Evolutionary conservation across 2,888 invertebrate genomes (phyloP).

Genomic region (Drosophila neutralis): DNA sequence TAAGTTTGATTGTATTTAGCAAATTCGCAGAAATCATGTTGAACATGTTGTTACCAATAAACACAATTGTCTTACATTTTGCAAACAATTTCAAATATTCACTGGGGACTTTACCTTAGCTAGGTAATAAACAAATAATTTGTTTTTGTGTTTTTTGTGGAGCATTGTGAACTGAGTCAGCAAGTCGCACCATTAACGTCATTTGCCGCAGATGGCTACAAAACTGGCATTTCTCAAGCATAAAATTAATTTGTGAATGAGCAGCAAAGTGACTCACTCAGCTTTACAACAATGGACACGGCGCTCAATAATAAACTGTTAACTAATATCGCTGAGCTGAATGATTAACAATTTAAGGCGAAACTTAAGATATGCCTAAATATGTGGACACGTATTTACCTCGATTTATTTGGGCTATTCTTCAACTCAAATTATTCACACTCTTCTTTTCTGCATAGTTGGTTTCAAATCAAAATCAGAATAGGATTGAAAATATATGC

Average conservation of each 20-base stretch:
- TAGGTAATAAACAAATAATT: slow-evolving; percentile 13
- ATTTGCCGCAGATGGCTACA: slow-evolving; percentile 27
- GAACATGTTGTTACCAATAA: neutral
- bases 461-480: neutral
- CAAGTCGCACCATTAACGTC: slow-evolving; percentile 15
- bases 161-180: slow-evolving; percentile 26
- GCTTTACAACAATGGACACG: slow-evolving; percentile 16
- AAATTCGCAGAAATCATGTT: neutral
- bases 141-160: slow-evolving; percentile 14
- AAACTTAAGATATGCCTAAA: neutral
- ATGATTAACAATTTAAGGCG: neutral
- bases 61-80: neutral
- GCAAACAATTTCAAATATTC: slow-evolving; percentile 2
- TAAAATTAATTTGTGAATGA: slow-evolving; percentile 45
- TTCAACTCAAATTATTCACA: neutral
- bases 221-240: slow-evolving; percentile 48
- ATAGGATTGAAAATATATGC: neutral
- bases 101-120: slow-evolving; percentile 7
- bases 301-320: slow-evolving; percentile 19
- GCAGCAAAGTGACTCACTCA: slow-evolving; percentile 21
- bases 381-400: neutral
- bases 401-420: neutral
- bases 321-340: slow-evolving; percentile 19
- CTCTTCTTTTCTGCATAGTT: neutral
- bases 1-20: neutral